phyloP scores from a whole-genome alignment of 2,888 invertebrate genomes.

The Hirtodrosophila trivittata region DNA sequence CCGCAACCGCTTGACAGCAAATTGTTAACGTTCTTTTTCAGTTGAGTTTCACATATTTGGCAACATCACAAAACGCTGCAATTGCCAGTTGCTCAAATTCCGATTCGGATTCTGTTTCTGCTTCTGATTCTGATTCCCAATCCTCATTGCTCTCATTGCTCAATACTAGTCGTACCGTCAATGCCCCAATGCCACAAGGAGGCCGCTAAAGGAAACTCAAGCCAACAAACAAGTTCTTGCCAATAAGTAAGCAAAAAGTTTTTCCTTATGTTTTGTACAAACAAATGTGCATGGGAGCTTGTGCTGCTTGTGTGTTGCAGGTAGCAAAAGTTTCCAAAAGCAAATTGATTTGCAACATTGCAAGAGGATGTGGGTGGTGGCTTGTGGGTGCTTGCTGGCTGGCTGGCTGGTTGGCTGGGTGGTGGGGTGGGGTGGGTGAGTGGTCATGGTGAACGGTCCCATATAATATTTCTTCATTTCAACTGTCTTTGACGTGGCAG shows the following conservation, averaged over 20 bases:
- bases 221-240: slow-evolving; percentile 51
- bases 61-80: slow-evolving; percentile 45
- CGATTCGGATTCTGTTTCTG: slow-evolving; percentile 4
- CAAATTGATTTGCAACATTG: slow-evolving; percentile 71
- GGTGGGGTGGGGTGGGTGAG: no score
- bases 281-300: slow-evolving; percentile 51
- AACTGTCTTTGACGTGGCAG: slow-evolving; percentile 68
- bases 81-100: slow-evolving; percentile 38
- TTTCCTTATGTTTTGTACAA: slow-evolving; percentile 63
- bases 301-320: slow-evolving; percentile 26
- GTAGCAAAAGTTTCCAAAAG: slow-evolving; percentile 60
- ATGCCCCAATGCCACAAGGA: slow-evolving; percentile 22
- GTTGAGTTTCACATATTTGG: slow-evolving; percentile 37
- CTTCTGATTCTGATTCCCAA: no score
- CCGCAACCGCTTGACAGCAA: slow-evolving; percentile 63
- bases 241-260: slow-evolving; percentile 70
- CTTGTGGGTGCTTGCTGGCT: no score
- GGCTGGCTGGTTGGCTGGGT: no score
- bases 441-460: slow-evolving; percentile 17
- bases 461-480: slow-evolving; percentile 66
- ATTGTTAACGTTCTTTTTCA: slow-evolving; percentile 47
- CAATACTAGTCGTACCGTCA: no score
- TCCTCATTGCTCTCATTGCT: no score
- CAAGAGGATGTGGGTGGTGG: slow-evolving; percentile 16
- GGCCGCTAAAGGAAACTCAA: slow-evolving; percentile 20